A percentile compares a stretch with the other conserved stretches of the same genome.
phyloP scores from a whole-genome alignment of 2,888 invertebrate species.

The Parascotia fuliginaria region DNA sequence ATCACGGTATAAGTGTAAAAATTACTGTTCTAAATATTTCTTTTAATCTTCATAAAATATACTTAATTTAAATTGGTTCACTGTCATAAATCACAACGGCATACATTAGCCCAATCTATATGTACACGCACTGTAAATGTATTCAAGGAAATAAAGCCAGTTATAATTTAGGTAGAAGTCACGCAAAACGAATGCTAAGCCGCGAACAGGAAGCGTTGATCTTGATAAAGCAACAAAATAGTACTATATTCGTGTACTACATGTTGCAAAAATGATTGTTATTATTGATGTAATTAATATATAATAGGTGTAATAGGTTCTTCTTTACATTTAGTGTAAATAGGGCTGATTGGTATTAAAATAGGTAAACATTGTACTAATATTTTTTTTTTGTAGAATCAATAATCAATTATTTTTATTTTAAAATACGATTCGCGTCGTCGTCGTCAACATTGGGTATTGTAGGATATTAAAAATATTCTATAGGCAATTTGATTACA shows the following conservation, averaged over 20 bases:
- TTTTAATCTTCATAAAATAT: background rate
- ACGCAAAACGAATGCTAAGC: constrained; percentile 50
- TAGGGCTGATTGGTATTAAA: no score
- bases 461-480: no score
- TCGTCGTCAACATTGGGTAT: no score
- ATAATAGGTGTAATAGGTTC: no score
- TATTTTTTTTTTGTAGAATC: no score
- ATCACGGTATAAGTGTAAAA: no score
- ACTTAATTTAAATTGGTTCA: constrained; percentile 20
- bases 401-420: no score
- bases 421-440: no score
- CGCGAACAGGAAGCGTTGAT: constrained; percentile 45
- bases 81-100: constrained; percentile 26
- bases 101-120: constrained; percentile 35
- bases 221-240: constrained; percentile 47
- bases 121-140: constrained; percentile 41
- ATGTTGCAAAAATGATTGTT: constrained; percentile 16
- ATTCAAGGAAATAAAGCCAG: constrained; percentile 43
- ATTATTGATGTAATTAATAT: no score
- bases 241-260: constrained; percentile 31
- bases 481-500: no score
- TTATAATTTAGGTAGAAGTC: constrained; percentile 47
- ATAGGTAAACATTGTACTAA: no score
- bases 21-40: constrained; percentile 4
- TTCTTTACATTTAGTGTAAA: no score